These are phyloP conservation scores for Pherbina coryleti DNA, from an alignment of 2,888 invertebrate species.

Conservation along the genomic window DNA sequence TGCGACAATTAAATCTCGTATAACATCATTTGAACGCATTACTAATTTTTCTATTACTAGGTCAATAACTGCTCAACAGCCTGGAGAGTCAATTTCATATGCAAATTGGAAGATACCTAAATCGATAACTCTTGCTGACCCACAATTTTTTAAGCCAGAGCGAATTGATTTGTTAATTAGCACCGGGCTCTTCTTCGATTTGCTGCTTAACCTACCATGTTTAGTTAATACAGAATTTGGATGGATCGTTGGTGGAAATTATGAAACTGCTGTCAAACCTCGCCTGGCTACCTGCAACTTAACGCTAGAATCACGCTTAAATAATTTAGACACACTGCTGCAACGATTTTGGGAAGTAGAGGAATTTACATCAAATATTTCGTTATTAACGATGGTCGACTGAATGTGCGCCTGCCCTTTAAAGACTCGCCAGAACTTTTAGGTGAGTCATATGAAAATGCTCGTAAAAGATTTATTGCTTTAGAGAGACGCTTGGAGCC, in stretches of 20 bases:
- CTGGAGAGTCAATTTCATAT: not conserved
- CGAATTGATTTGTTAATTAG: conserved; percentile 17
- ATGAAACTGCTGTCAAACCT: not conserved
- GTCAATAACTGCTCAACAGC: conserved; percentile 11
- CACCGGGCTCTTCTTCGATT: conserved; percentile 15
- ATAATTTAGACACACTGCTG: not conserved
- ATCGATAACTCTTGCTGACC: not conserved
- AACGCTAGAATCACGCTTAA: not conserved
- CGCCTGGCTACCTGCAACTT: conserved; percentile 7
- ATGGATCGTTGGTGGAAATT: conserved; percentile 6
- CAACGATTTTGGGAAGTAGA: conserved; percentile 27
- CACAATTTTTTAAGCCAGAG: conserved; percentile 11
- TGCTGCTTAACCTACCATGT: not conserved
- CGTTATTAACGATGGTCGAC: conserved; percentile 20
- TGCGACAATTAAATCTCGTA: not conserved
- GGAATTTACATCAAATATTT: conserved; percentile 19
- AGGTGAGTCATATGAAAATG: conserved; percentile 30
- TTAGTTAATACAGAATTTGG: conserved; percentile 18
- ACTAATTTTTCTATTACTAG: not conserved
- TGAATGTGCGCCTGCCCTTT: not conserved
- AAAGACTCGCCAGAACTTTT: not conserved
- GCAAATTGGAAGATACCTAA: not conserved
- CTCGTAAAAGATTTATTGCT: not conserved
- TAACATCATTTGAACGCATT: not conserved
- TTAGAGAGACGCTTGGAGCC: not conserved